Percentiles rank a stretch among this genome's conserved stretches.
Evolutionary conservation across 2,888 invertebrate species (phyloP).

Genomic region (Pocota personata): DNA sequence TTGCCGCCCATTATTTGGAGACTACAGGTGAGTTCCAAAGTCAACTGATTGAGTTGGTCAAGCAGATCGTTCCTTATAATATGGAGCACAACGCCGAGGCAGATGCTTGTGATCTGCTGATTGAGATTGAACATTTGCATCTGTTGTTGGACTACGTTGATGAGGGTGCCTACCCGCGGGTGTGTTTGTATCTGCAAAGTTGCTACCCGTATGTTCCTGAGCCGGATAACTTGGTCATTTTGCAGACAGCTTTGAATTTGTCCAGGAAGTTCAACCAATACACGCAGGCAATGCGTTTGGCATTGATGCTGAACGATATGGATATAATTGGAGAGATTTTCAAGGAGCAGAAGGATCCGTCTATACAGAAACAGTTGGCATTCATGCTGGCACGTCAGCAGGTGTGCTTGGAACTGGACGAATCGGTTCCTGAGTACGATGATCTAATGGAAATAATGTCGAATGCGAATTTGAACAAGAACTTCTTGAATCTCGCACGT

Average conservation of each 20-base stretch:
- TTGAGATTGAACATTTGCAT: conserved; percentile 97
- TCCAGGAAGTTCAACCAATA: conserved; percentile 94
- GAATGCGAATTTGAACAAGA: conserved; percentile 95
- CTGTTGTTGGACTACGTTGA: conserved; percentile 94
- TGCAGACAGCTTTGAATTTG: conserved; percentile 92
- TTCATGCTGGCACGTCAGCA: conserved; percentile 98
- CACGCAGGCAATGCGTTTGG: conserved; percentile 94
- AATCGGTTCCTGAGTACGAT: conserved; percentile 86
- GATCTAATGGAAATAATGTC: conserved; percentile 95
- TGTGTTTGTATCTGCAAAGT: conserved; percentile 93
- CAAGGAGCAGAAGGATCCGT: conserved; percentile 90
- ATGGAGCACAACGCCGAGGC: conserved; percentile 99
- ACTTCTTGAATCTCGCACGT: conserved; percentile 95
- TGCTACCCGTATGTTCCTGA: conserved; percentile 98
- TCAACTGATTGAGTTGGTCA: conserved; percentile 89
- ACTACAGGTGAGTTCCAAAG: conserved; percentile 83
- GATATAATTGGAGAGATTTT: conserved; percentile 93
- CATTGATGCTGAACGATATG: conserved; percentile 94
- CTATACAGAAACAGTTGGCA: conserved; percentile 95
- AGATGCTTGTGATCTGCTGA: conserved; percentile 98
- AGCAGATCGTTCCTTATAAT: conserved; percentile 96
- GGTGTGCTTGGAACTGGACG: conserved; percentile 91
- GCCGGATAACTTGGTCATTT: conserved; percentile 93
- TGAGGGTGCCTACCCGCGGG: conserved; percentile 93
- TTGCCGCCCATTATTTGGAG: conserved; percentile 92